phyloP scores from a whole-genome alignment of 2,888 invertebrate genomes.

The Agonopterix subpropinquella region DNA sequence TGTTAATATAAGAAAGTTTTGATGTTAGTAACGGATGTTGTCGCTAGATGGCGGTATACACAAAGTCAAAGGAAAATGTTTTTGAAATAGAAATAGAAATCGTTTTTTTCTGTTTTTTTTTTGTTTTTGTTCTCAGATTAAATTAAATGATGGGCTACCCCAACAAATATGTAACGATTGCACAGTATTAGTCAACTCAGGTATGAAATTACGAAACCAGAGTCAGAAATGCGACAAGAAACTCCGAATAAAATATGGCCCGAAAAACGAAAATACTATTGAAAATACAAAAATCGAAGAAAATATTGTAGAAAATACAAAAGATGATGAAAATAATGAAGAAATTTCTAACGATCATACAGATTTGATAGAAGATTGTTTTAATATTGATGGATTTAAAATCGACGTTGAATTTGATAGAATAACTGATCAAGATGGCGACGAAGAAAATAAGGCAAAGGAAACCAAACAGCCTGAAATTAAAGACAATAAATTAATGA shows the following conservation, averaged over 20 bases:
- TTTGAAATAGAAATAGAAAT: no score
- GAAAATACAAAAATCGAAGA: neutral
- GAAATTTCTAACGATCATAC: no score
- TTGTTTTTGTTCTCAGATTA: conserved; percentile 8
- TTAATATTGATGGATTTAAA: conserved; percentile 8
- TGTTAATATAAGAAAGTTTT: no score
- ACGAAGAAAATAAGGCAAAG: neutral
- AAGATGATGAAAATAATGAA: no score
- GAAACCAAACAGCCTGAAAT: neutral
- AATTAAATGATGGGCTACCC: conserved; percentile 15
- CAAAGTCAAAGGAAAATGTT: no score
- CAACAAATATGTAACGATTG: conserved; percentile 16
- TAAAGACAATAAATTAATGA: neutral
- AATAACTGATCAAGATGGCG: conserved; percentile 6
- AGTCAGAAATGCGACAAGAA: conserved; percentile 8
- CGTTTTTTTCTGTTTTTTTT: no score
- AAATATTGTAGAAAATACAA: no score
- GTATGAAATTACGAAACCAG: conserved; percentile 11
- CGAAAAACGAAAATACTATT: neutral
- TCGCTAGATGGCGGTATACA: no score
- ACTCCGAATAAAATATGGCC: conserved; percentile 7
- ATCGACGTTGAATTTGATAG: conserved; percentile 9
- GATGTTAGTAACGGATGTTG: no score
- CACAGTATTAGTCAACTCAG: conserved; percentile 9
- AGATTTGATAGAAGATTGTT: conserved; percentile 3